Evolutionary conservation across 2,113 vertebrate genomes (phyloP).

Genomic region (Podarcis muralis): DNA sequence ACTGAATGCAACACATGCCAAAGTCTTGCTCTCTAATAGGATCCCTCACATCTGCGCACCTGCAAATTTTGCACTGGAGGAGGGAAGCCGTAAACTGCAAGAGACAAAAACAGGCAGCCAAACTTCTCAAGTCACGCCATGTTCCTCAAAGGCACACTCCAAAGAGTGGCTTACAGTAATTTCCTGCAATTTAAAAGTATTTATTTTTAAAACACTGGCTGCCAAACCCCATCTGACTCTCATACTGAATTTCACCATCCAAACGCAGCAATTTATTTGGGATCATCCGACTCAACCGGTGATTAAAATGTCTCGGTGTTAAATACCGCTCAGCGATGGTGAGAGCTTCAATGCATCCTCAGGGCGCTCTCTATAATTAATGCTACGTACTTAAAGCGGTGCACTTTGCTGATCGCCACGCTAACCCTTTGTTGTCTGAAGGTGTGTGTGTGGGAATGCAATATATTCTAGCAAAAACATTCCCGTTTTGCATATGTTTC

Average conservation of each 20-base stretch:
- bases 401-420: not conserved
- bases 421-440: slow-evolving; percentile 60
- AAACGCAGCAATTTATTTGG: slow-evolving; percentile 69
- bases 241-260: slow-evolving; percentile 55
- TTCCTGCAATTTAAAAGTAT: slow-evolving; percentile 68
- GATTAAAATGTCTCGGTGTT: slow-evolving; percentile 71
- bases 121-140: slow-evolving; percentile 48
- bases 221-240: slow-evolving; percentile 58
- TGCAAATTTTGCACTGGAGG: slow-evolving; percentile 41
- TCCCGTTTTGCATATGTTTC: not conserved
- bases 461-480: not conserved
- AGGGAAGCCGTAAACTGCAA: slow-evolving; percentile 43
- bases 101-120: slow-evolving; percentile 43
- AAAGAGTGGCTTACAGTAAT: slow-evolving; percentile 56
- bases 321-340: slow-evolving; percentile 54
- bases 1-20: not conserved
- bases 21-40: not conserved
- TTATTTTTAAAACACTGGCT: slow-evolving; percentile 68
- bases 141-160: not conserved
- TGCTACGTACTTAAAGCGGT: slow-evolving; percentile 45
- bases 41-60: slow-evolving; percentile 39
- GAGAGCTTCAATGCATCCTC: slow-evolving; percentile 49
- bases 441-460: no score
- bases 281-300: slow-evolving; percentile 59
- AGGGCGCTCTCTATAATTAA: slow-evolving; percentile 69